These are phyloP conservation scores for Halichoeres trimaculatus DNA, from an alignment of 2,113 vertebrate species.

Conservation along the genomic window DNA sequence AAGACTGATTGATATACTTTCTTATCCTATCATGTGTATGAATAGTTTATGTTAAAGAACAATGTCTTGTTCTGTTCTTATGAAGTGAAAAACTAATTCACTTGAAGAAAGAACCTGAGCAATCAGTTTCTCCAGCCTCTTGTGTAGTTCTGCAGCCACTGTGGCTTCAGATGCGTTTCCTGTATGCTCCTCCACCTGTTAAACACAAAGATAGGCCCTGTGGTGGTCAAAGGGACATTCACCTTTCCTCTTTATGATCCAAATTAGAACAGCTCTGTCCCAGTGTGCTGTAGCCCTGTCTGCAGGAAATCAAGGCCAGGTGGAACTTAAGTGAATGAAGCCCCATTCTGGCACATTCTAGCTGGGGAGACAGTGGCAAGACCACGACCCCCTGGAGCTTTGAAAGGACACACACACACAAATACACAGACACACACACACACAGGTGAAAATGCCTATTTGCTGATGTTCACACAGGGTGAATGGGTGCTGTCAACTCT, in stretches of 20 bases:
- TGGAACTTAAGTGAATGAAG: constrained; percentile 78
- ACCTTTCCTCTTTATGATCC: constrained; percentile 63
- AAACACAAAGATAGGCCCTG: constrained; percentile 44
- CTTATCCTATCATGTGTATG: too few species aligned
- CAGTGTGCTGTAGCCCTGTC: constrained; percentile 73
- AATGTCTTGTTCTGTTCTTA: neutral
- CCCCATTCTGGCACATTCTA: constrained; percentile 76
- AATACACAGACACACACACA: constrained; percentile 12
- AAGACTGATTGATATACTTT: too few species aligned
- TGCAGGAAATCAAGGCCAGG: constrained; percentile 80
- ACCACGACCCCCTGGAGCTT: constrained; percentile 53
- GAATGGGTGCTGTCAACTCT: constrained; percentile 63
- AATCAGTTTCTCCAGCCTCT: neutral
- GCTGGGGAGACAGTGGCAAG: constrained; percentile 62
- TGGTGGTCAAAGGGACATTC: constrained; percentile 75
- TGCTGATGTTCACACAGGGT: constrained; percentile 50
- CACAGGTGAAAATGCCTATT: constrained; percentile 58
- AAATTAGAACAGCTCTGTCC: constrained; percentile 75
- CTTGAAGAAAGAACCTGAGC: neutral
- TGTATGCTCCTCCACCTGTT: constrained; percentile 38
- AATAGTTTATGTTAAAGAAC: too few species aligned
- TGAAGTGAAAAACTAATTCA: neutral
- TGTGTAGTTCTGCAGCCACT: neutral
- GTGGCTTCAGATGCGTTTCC: neutral
- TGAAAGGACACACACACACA: constrained; percentile 24